These are phyloP conservation scores for Plectrocnemia conspersa DNA, from an alignment of 1,140 invertebrate species.

Conservation along the genomic window DNA sequence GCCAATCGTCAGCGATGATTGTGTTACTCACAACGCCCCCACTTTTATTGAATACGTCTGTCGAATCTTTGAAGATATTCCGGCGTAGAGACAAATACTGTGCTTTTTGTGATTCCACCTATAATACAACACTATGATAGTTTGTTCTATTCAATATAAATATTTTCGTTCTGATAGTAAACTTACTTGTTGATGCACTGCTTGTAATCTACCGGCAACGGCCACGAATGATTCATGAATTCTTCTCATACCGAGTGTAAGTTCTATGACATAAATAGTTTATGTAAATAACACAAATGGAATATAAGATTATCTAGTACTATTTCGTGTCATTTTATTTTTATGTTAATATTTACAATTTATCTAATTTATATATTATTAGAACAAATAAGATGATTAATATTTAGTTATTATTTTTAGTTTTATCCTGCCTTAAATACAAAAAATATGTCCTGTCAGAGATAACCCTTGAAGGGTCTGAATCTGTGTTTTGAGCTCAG, in stretches of 20 bases:
- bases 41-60: slow-evolving; percentile 64
- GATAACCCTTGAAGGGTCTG: too few relatives aligned
- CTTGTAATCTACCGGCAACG: slow-evolving; percentile 76
- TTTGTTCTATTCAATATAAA: neutral
- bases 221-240: slow-evolving; percentile 82
- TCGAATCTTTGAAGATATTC: slow-evolving; percentile 70
- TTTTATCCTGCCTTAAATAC: too few relatives aligned
- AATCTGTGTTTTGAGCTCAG: too few relatives aligned
- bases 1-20: slow-evolving; percentile 16
- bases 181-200: slow-evolving; percentile 64
- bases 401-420: too few relatives aligned
- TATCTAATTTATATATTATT: too few relatives aligned
- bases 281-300: too few relatives aligned
- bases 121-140: neutral
- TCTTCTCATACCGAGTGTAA: slow-evolving; percentile 67
- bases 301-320: too few relatives aligned
- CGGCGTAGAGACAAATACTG: slow-evolving; percentile 76
- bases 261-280: slow-evolving; percentile 54
- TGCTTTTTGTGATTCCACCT: slow-evolving; percentile 71
- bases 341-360: too few relatives aligned
- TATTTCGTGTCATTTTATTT: too few relatives aligned
- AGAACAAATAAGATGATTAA: too few relatives aligned
- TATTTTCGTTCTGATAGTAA: neutral
- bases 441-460: too few relatives aligned
- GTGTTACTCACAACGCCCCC: neutral